These are phyloP conservation scores for Dolichopus griseipennis DNA, from an alignment of 2,888 invertebrate species.

Conservation along the genomic window DNA sequence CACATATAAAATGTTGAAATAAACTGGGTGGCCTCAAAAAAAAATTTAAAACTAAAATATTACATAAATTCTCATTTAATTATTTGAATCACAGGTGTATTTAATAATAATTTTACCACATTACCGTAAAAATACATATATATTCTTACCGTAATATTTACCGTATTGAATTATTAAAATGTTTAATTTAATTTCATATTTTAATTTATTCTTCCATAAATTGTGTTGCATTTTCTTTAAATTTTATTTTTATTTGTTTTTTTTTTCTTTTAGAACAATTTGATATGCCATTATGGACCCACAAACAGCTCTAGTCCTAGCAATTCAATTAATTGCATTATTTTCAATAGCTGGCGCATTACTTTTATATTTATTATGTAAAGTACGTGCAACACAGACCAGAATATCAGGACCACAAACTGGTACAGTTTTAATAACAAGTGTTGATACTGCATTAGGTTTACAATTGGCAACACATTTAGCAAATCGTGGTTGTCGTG, in stretches of 20 bases:
- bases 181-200: too few relatives aligned
- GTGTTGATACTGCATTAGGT: slow-evolving; percentile 70
- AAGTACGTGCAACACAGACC: slow-evolving; percentile 55
- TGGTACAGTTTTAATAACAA: slow-evolving; percentile 68
- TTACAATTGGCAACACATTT: slow-evolving; percentile 66
- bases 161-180: too few relatives aligned
- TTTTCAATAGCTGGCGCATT: slow-evolving; percentile 78
- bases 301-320: slow-evolving; percentile 69
- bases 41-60: too few relatives aligned
- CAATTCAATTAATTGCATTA: slow-evolving; percentile 69
- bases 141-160: too few relatives aligned
- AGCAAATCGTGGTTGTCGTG: slow-evolving; percentile 63
- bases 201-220: too few relatives aligned
- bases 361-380: slow-evolving; percentile 65
- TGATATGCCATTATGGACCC: slow-evolving; percentile 59
- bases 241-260: background rate
- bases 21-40: too few relatives aligned
- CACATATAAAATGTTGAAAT: too few relatives aligned
- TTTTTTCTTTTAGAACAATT: background rate
- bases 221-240: too few relatives aligned
- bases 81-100: too few relatives aligned
- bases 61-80: too few relatives aligned
- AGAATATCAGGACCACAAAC: slow-evolving; percentile 46
- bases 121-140: too few relatives aligned
- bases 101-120: too few relatives aligned